Evolutionary conservation across 1,140 invertebrate species (phyloP).

Genomic region (Lutraria rhynchaena): DNA sequence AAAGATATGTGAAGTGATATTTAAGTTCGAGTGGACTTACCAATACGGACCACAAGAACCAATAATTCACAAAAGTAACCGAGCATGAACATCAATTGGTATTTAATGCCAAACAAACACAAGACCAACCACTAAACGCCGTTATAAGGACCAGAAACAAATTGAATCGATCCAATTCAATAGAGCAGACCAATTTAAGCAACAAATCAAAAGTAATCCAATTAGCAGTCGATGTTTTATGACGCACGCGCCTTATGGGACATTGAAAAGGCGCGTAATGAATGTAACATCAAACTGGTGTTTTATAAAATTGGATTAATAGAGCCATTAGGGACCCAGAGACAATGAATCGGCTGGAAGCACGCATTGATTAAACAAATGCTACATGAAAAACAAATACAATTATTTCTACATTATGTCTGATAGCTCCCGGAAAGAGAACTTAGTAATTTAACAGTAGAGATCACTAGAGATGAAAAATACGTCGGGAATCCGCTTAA

Average conservation of each 20-base stretch:
- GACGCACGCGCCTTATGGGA: conserved; percentile 42
- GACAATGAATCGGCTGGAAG: conserved; percentile 26
- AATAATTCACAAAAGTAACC: too few relatives aligned
- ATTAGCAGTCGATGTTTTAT: conserved; percentile 38
- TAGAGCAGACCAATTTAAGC: conserved; percentile 42
- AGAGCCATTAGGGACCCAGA: conserved; percentile 46
- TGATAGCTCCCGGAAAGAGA: conserved; percentile 4
- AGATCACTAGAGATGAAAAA: too few relatives aligned
- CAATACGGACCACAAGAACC: too few relatives aligned
- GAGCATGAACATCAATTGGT: too few relatives aligned
- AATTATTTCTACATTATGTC: conserved; percentile 51
- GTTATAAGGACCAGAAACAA: conserved; percentile 9
- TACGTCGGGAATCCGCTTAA: too few relatives aligned
- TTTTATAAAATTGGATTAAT: conserved; percentile 58
- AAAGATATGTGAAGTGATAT: too few relatives aligned
- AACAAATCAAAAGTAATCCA: conserved; percentile 61
- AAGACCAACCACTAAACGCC: not conserved
- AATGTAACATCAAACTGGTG: conserved; percentile 53
- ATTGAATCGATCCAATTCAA: conserved; percentile 33
- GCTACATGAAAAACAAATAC: conserved; percentile 52
- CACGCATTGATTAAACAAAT: conserved; percentile 59
- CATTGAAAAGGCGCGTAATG: conserved; percentile 42
- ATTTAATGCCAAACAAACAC: too few relatives aligned
- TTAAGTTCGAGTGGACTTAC: too few relatives aligned
- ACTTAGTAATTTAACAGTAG: not conserved